Evolutionary conservation across 1,140 invertebrate genomes (phyloP), one percentile per base, ranked within the genome.

Genomic region (Chironomus striatipennis): DNA sequence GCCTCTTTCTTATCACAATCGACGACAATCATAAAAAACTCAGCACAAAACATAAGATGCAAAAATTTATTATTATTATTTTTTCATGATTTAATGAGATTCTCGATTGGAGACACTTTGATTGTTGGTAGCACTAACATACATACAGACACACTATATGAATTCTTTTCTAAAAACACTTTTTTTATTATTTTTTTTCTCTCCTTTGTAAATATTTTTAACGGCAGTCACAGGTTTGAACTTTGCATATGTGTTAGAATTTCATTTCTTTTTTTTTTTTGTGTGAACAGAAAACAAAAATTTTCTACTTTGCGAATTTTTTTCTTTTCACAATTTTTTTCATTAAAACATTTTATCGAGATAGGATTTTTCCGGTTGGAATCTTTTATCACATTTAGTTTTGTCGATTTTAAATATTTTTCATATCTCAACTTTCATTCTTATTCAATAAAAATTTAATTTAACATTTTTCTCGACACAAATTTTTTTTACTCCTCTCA

Each of bases 41-140:
- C 47, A 57, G 47, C 47, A 57, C 47, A 57, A 57, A 57, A n/a
- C 47, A 57, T n/a, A 57, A 57, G n/a, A 57, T 57, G 47, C 47
- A 57, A 57, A 15, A 57, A 57, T n/a, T 57, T n/a, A 57, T 57
- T 34, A 34, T 57, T 57, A 57, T 57, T 12, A 57, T 57, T 57
- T 57, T 57, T 57, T 57, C 47, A 57, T 57, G 47, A 57, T 57
- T 57, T 57, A 57, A 57, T 57, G 47, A 57, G 47, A 57, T 57
- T 57, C 47, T 4, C 47, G n/a, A 57, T 57, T 57, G 47, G 47
- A 57, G 47, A 57, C 47, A 57, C 4, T 15, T 57, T 57, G 24
- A 34, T 12, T 57, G 47, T 15, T 57, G 47, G 24, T 34, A 34
- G 24, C 24, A 34, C 24, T 34, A 34, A 34, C 24, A 34, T 34